phyloP scores from a whole-genome alignment of 2,888 invertebrate genomes.

The Agriotes lineatus region DNA sequence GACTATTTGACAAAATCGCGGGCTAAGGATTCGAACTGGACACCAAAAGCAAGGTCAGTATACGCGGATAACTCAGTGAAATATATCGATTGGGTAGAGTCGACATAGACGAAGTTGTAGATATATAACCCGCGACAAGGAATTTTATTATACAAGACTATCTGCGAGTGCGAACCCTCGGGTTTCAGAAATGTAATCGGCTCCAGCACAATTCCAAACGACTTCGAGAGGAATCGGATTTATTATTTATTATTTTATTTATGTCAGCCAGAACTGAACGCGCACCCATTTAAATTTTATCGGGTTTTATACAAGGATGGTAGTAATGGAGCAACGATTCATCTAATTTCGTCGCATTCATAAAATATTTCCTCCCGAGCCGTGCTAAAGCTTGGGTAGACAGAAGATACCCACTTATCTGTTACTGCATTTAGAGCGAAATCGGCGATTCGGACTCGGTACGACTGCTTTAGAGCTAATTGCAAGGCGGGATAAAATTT shows the following conservation, averaged over 20 bases:
- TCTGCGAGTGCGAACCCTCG: constrained; percentile 49
- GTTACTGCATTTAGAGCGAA: not conserved
- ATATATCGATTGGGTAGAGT: constrained; percentile 49
- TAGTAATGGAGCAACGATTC: constrained; percentile 28
- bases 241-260: constrained; percentile 50
- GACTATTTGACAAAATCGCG: constrained; percentile 42
- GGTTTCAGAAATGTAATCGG: constrained; percentile 52
- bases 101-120: constrained; percentile 50
- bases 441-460: not conserved
- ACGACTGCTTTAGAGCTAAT: not conserved
- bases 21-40: constrained; percentile 40
- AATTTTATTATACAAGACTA: constrained; percentile 53
- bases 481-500: too few species aligned
- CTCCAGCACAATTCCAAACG: constrained; percentile 48
- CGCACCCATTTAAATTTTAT: constrained; percentile 38
- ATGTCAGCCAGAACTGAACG: constrained; percentile 33
- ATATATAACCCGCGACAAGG: constrained; percentile 52
- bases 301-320: constrained; percentile 30
- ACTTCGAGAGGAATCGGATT: constrained; percentile 50
- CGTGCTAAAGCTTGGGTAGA: not conserved
- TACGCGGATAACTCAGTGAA: constrained; percentile 36
- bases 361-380: constrained; percentile 15
- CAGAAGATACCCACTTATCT: not conserved
- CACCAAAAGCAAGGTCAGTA: constrained; percentile 47
- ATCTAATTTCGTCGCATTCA: constrained; percentile 25